Evolutionary conservation across 2,888 invertebrate genomes (phyloP).

Genomic region (Eretmocerus hayati): DNA sequence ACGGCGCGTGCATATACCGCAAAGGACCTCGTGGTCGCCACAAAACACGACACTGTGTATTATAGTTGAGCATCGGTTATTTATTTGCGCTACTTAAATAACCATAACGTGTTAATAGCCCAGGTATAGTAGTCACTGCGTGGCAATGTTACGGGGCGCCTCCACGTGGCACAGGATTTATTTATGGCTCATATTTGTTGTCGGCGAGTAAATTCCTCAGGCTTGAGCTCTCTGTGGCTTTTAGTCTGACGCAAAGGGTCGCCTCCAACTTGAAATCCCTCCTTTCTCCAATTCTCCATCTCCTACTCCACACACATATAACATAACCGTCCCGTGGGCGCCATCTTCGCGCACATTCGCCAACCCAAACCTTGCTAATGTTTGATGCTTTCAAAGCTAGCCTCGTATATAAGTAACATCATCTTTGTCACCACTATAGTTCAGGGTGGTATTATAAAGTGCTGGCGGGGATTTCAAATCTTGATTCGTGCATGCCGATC

Average conservation of each 20-base stretch:
- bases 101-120: slow-evolving; percentile 40
- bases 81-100: slow-evolving; percentile 39
- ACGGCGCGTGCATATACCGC: too few species aligned
- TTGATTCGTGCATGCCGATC: too few species aligned
- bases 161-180: slow-evolving; percentile 28
- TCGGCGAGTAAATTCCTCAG: slow-evolving; percentile 35
- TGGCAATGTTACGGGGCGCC: not conserved
- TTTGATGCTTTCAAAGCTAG: slow-evolving; percentile 1
- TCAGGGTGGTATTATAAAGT: not conserved
- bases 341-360: too few species aligned
- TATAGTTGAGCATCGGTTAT: slow-evolving; percentile 36
- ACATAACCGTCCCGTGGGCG: slow-evolving; percentile 2
- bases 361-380: not conserved
- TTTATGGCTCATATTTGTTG: slow-evolving; percentile 38
- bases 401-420: slow-evolving; percentile 15
- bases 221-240: too few species aligned
- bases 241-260: too few species aligned
- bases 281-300: too few species aligned
- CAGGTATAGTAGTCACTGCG: slow-evolving; percentile 22
- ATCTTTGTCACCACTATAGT: slow-evolving; percentile 1
- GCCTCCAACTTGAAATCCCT: too few species aligned
- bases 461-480: too few species aligned
- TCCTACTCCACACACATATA: too few species aligned
- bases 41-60: too few species aligned
- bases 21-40: too few species aligned